Percentiles rank a stretch among this genome's conserved stretches.
These are phyloP conservation scores for Conger conger DNA, from an alignment of 2,113 vertebrate genomes.

Conservation along the genomic window DNA sequence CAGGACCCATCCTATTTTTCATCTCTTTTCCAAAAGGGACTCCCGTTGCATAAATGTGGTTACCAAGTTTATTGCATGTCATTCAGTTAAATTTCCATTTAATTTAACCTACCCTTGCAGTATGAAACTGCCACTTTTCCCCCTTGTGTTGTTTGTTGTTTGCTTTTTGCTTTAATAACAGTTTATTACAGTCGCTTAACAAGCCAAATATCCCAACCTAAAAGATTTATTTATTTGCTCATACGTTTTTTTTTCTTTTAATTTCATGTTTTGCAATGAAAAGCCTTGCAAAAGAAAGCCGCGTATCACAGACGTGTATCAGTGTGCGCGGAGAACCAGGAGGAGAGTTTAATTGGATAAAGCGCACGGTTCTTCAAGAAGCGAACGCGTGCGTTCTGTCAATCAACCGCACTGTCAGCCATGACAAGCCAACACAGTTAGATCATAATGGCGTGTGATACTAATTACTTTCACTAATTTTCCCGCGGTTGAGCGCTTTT, in stretches of 20 bases:
- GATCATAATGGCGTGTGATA: neutral
- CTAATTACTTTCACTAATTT: constrained; percentile 3
- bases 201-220: neutral
- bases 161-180: neutral
- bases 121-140: neutral
- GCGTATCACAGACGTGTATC: neutral
- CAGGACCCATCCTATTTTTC: neutral
- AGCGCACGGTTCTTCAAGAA: neutral
- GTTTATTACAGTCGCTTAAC: neutral
- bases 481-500: neutral
- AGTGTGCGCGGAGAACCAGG: neutral
- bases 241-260: neutral
- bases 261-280: neutral
- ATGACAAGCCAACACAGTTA: neutral
- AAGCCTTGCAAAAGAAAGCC: neutral
- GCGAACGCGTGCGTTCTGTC: neutral
- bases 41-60: neutral
- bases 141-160: neutral
- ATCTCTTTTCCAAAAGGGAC: constrained; percentile 9
- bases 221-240: neutral
- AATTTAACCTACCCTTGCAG: neutral
- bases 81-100: neutral
- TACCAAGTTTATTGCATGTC: constrained; percentile 10
- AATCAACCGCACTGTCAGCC: neutral
- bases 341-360: neutral